These are phyloP conservation scores for Epinotia brunnichana DNA, from an alignment of 2,888 invertebrate genomes.

Conservation along the genomic window DNA sequence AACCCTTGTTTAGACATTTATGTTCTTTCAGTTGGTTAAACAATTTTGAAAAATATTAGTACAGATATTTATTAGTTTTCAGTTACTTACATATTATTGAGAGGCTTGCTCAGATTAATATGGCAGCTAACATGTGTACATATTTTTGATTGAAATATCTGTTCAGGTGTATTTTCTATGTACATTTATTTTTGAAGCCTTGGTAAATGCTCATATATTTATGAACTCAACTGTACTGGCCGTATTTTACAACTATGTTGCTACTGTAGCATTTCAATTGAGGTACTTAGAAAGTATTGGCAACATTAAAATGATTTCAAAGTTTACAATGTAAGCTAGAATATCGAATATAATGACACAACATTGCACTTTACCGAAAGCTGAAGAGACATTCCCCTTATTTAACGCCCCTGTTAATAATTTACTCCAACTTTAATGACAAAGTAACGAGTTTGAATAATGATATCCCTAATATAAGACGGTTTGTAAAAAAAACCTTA, in stretches of 20 bases:
- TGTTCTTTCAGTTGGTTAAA: no score
- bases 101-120: no score
- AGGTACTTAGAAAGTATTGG: background rate
- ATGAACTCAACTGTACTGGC: no score
- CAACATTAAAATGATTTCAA: constrained; percentile 13
- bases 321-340: constrained; percentile 21
- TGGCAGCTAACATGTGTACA: no score
- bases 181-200: no score
- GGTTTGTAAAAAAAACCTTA: constrained; percentile 53
- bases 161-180: no score
- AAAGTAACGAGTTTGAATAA: constrained; percentile 21
- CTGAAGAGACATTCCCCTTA: background rate
- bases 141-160: no score
- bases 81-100: no score
- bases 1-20: no score
- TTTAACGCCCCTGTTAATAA: constrained; percentile 20
- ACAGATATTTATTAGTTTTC: no score
- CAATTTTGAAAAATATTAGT: no score
- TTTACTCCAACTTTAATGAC: constrained; percentile 28
- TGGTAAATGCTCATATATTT: no score
- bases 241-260: constrained; percentile 9
- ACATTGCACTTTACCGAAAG: constrained; percentile 24
- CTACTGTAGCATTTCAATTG: constrained; percentile 12
- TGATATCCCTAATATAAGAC: constrained; percentile 13
- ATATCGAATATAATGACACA: constrained; percentile 25